These are phyloP conservation scores for Hyles vespertilio DNA, from an alignment of 1,140 invertebrate species.

Conservation along the genomic window DNA sequence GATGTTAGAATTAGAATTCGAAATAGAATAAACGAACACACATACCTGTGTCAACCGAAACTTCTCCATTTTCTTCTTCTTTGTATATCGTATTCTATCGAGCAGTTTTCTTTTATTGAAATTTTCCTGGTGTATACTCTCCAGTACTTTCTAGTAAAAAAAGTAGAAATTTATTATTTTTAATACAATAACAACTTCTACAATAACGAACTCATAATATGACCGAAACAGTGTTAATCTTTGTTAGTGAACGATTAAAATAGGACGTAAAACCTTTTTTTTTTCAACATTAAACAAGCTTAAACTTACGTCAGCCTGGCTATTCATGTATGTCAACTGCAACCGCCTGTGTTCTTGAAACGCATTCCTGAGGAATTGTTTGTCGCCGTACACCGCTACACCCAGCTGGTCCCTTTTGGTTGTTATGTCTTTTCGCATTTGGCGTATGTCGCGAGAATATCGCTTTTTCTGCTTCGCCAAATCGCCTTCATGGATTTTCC, in stretches of 20 bases:
- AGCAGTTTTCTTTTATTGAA: conserved; percentile 77
- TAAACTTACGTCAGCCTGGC: conserved; percentile 66
- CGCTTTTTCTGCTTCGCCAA: conserved; percentile 73
- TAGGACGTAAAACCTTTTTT: neutral
- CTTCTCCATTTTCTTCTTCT: conserved; percentile 76
- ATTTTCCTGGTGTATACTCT: conserved; percentile 76
- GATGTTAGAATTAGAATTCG: too few species aligned
- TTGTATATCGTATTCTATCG: conserved; percentile 76
- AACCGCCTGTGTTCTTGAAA: conserved; percentile 76
- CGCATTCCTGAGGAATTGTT: conserved; percentile 72
- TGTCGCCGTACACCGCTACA: conserved; percentile 76
- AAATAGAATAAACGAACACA: too few species aligned
- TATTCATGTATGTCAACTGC: conserved; percentile 77
- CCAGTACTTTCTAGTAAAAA: conserved; percentile 74
- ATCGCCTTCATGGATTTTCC: conserved; percentile 75
- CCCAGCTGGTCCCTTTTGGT: conserved; percentile 75
- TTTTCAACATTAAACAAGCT: neutral
- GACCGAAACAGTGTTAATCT: neutral
- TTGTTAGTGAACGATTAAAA: neutral
- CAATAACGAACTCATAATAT: neutral
- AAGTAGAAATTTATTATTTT: too few species aligned
- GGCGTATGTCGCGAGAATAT: conserved; percentile 73
- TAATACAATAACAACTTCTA: too few species aligned
- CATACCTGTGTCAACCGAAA: conserved; percentile 76
- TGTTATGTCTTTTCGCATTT: conserved; percentile 75